Percentiles rank a stretch among this genome's conserved stretches.
phyloP scores from a whole-genome alignment of 1,140 invertebrate species.

The Heliothis subflexa region DNA sequence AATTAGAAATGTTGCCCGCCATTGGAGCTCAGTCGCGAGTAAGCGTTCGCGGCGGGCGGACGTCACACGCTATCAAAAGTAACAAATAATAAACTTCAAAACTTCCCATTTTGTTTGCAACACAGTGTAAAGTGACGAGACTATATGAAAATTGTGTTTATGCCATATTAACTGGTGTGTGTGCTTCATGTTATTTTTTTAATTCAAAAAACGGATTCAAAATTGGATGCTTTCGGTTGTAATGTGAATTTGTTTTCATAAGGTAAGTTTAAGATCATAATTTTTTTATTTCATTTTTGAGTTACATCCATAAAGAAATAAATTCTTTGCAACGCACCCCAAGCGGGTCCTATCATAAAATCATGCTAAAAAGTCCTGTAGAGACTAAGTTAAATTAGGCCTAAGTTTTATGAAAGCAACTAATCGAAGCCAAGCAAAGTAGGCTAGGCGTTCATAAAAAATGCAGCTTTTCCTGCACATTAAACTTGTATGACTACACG shows the following conservation, averaged over 20 bases:
- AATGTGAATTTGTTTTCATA: slow-evolving; percentile 69
- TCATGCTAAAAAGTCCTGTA: not conserved
- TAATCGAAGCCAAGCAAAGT: not conserved
- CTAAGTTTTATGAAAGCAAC: not conserved
- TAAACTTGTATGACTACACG: slow-evolving; percentile 7
- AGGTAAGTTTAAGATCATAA: slow-evolving; percentile 61
- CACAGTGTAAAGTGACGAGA: slow-evolving; percentile 69
- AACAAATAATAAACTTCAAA: slow-evolving; percentile 31
- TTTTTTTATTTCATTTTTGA: no score
- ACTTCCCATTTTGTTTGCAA: slow-evolving; percentile 50
- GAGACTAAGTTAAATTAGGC: not conserved
- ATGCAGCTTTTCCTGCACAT: slow-evolving; percentile 1
- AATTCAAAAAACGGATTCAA: slow-evolving; percentile 53
- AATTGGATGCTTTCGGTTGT: slow-evolving; percentile 60
- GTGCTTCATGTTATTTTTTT: slow-evolving; percentile 64
- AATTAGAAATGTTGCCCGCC: slow-evolving; percentile 77
- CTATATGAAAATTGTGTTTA: slow-evolving; percentile 71
- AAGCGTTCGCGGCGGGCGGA: slow-evolving; percentile 66
- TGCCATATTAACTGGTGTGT: slow-evolving; percentile 66
- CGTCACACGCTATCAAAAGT: not conserved
- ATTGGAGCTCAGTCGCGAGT: slow-evolving; percentile 69
- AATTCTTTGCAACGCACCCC: not conserved
- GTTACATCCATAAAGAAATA: not conserved
- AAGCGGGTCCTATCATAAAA: not conserved
- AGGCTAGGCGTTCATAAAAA: not conserved